Base-by-base conservation (phyloP, 2,888 invertebrate species). In the Colletes collaris region DNA sequence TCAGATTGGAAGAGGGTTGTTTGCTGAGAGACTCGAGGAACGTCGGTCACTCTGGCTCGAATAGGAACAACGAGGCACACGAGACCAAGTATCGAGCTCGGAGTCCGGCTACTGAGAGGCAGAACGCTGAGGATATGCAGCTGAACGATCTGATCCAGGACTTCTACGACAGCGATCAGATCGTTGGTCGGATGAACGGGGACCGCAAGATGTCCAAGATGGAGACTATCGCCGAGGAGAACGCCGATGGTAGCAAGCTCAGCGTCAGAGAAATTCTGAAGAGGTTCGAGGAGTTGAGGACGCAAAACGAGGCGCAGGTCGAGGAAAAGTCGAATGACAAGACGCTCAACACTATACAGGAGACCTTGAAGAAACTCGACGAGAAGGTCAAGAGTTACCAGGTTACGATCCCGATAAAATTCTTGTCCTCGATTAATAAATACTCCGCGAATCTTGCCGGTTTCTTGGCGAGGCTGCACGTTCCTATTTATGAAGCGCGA, bases 171-270 rank as follows among this genome's bases (percentile, higher is more conserved):
- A 89, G 83, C 80, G 92, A 92, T 52, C 90, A 91, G 71, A 79
- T 89, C 44, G 82, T 84, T 0, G 81, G 84, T 13, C 64, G 81
- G 0, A 76, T 84, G 44, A 76, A 88, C 60, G 89, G 89, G 5
- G 90, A 91, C 11, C 82, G 91, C 6, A 92, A 92, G 65, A 66
- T 90, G 44, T 90, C 91, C 0, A 92, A 92, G 75, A 97, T 97
- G 97, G 97, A 97, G 93, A 97, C 97, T 65, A 97, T 97, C 82
- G 95, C 96, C 76, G 97, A 97, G 92, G 97, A 97, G 89, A 95
- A 95, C 50, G 94, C 94, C 60, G 97, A 97, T 91, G 91, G 89
- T 0, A 96, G 96, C n/a, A 97, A 97, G 93, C 95, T 97, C 89
- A 97, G 97, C 82, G 97, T 97, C 83, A 96, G 96, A 91, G 97